These are phyloP conservation scores for Vimba vimba DNA, from an alignment of 2,113 vertebrate species.

Conservation along the genomic window DNA sequence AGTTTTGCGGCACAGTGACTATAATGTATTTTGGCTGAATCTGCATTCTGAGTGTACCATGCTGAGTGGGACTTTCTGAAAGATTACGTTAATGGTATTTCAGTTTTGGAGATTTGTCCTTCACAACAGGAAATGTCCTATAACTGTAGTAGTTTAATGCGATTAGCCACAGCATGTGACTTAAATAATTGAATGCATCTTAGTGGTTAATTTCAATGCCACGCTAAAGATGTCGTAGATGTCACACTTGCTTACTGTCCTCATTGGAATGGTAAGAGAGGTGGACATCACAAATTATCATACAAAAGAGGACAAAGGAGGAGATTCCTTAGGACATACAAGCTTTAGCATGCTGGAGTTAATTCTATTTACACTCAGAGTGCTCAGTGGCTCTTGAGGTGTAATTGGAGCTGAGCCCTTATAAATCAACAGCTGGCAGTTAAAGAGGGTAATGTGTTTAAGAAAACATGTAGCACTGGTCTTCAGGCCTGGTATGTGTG, in stretches of 20 bases:
- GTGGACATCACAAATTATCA: conserved; percentile 68
- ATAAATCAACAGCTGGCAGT: conserved; percentile 50
- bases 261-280: conserved; percentile 58
- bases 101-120: conserved; percentile 60
- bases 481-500: background rate
- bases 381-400: conserved; percentile 70
- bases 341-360: conserved; percentile 73
- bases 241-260: conserved; percentile 64
- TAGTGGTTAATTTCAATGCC: conserved; percentile 68
- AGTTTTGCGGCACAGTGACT: background rate
- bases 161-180: conserved; percentile 71
- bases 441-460: conserved; percentile 44
- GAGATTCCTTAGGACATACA: conserved; percentile 75
- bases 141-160: conserved; percentile 66
- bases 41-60: background rate
- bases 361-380: conserved; percentile 75
- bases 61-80: conserved; percentile 6
- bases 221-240: conserved; percentile 65
- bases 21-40: background rate
- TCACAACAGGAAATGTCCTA: conserved; percentile 60
- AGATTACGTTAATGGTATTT: conserved; percentile 36
- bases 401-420: conserved; percentile 53
- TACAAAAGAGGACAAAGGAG: conserved; percentile 72
- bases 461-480: background rate
- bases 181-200: conserved; percentile 74